Conservation (phyloP, 1,140 invertebrate species). For the Caenorhabditis elegans region WBcel235 BX284604.4:17083501-17084000, state of each 20-base stretch:
- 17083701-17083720: slow-evolving; percentile 74
- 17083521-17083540: too few species aligned
- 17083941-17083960: too few species aligned
- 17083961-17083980: too few species aligned
- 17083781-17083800: slow-evolving; percentile 73
- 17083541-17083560: too few species aligned
- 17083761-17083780: slow-evolving; percentile 77
- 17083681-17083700: slow-evolving; percentile 76
- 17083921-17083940: too few species aligned
- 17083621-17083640: not conserved
- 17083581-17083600: too few species aligned
- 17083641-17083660: slow-evolving; percentile 73
- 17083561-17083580: too few species aligned
- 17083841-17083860: slow-evolving; percentile 68
- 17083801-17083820: slow-evolving; percentile 73
- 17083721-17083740: slow-evolving; percentile 68
- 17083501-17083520: too few species aligned
- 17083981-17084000: too few species aligned
- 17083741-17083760: slow-evolving; percentile 77
- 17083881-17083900: not conserved
- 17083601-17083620: too few species aligned
- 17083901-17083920: too few species aligned
- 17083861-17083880: not conserved
- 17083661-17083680: slow-evolving; percentile 76
- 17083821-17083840: slow-evolving; percentile 74